phyloP scores from a whole-genome alignment of 1,140 invertebrate species.

The Drosophila parabipectinata region DNA sequence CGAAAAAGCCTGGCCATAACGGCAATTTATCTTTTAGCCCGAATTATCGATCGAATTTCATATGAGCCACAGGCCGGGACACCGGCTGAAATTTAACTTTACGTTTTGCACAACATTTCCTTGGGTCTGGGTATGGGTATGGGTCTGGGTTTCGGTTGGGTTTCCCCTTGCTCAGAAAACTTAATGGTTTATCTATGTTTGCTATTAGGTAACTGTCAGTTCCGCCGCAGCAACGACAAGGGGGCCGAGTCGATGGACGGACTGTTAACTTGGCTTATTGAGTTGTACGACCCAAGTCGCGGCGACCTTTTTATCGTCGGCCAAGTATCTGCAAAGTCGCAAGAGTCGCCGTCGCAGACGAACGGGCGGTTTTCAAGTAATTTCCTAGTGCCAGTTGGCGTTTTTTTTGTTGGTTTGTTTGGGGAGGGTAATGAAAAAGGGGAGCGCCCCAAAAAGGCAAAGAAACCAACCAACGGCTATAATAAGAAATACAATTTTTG shows the following conservation, averaged over 20 bases:
- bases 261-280: slow-evolving; percentile 81
- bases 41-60: slow-evolving; percentile 79
- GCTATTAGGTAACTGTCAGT: slow-evolving; percentile 82
- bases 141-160: slow-evolving; percentile 9
- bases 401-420: not conserved
- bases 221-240: slow-evolving; percentile 51
- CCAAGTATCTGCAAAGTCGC: slow-evolving; percentile 75
- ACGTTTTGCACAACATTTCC: slow-evolving; percentile 32
- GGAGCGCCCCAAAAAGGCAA: slow-evolving; percentile 43
- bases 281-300: slow-evolving; percentile 62
- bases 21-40: slow-evolving; percentile 80
- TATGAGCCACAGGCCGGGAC: slow-evolving; percentile 39
- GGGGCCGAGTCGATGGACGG: slow-evolving; percentile 59
- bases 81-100: slow-evolving; percentile 52
- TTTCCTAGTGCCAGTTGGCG: slow-evolving; percentile 70
- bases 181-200: slow-evolving; percentile 83
- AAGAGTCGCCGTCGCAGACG: slow-evolving; percentile 9
- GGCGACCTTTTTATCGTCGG: slow-evolving; percentile 77
- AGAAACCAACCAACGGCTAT: slow-evolving; percentile 19
- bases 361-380: slow-evolving; percentile 52
- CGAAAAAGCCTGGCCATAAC: slow-evolving; percentile 24
- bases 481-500: slow-evolving; percentile 65
- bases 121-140: slow-evolving; percentile 13
- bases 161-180: slow-evolving; percentile 45
- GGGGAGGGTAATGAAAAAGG: slow-evolving; percentile 66